These are phyloP conservation scores for Aspidiotus destructor DNA, from an alignment of 2,888 invertebrate species.

Conservation along the genomic window DNA sequence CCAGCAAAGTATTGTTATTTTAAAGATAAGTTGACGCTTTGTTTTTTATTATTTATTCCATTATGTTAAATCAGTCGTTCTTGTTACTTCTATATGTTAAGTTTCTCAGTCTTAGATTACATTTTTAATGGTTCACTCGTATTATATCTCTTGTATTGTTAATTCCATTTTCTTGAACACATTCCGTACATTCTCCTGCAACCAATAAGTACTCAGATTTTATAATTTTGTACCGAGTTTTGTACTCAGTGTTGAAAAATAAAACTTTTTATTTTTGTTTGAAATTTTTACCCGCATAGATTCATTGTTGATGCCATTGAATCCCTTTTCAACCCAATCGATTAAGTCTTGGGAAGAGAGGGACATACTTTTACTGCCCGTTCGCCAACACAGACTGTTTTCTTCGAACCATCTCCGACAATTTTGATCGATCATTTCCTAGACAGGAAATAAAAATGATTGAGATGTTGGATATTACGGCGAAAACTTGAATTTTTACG, in stretches of 20 bases:
- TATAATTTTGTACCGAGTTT: not conserved
- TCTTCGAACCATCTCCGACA: conserved; percentile 15
- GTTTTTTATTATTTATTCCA: not conserved
- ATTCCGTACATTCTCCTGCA: conserved; percentile 7
- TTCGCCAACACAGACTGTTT: conserved; percentile 8
- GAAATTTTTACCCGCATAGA: conserved; percentile 4
- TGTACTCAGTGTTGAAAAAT: not conserved
- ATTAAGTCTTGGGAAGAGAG: conserved; percentile 14
- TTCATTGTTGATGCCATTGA: not conserved
- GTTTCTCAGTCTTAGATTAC: not conserved
- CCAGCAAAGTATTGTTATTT: not conserved
- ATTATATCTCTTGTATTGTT: no score
- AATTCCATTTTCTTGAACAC: conserved; percentile 11
- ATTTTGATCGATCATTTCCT: conserved; percentile 14
- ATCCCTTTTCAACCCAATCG: conserved; percentile 16
- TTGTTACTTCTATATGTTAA: no score
- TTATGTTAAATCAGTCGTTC: not conserved
- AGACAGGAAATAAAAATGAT: not conserved
- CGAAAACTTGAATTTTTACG: not conserved
- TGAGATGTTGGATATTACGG: not conserved
- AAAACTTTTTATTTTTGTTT: conserved; percentile 1
- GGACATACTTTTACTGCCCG: conserved; percentile 7
- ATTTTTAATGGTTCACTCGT: not conserved
- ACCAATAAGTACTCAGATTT: not conserved
- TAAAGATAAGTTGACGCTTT: not conserved